A percentile compares a stretch with the other conserved stretches of the same genome.
These are phyloP conservation scores for Agrilus biguttatus DNA, from an alignment of 2,888 invertebrate genomes.

Conservation along the genomic window DNA sequence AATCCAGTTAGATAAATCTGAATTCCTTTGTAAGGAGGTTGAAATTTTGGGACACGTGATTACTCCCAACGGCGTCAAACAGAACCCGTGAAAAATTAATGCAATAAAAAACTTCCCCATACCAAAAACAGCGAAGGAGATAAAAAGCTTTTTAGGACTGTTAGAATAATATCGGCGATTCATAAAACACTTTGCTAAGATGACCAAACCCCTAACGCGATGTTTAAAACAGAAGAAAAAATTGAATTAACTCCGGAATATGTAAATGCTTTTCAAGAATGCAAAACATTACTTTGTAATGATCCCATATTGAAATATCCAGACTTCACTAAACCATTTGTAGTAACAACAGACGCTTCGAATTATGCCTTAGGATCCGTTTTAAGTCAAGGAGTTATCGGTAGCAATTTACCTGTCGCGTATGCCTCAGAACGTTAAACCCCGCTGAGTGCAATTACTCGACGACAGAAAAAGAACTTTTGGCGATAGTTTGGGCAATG, in stretches of 20 bases:
- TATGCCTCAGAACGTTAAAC: slow-evolving; percentile 17
- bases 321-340: slow-evolving; percentile 19
- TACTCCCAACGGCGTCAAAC: slow-evolving; percentile 20
- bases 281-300: slow-evolving; percentile 4
- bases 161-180: slow-evolving; percentile 17
- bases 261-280: slow-evolving; percentile 1
- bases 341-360: slow-evolving; percentile 20
- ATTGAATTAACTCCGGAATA: not conserved
- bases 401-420: slow-evolving; percentile 16
- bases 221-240: slow-evolving; percentile 14
- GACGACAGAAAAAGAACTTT: too few species aligned
- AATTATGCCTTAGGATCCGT: slow-evolving; percentile 17
- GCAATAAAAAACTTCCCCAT: slow-evolving; percentile 15
- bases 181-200: slow-evolving; percentile 10
- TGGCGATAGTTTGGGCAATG: slow-evolving; percentile 7
- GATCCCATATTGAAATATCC: slow-evolving; percentile 22
- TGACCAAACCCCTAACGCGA: slow-evolving; percentile 17
- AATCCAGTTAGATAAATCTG: slow-evolving; percentile 14
- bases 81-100: slow-evolving; percentile 18
- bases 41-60: slow-evolving; percentile 24
- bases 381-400: slow-evolving; percentile 16
- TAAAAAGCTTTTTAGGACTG: slow-evolving; percentile 17
- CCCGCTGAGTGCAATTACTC: too few species aligned
- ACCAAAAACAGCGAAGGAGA: slow-evolving; percentile 13
- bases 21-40: slow-evolving; percentile 20